Evolutionary conservation across 2,888 invertebrate genomes (phyloP).

Genomic region (Heteromurus nitidus): DNA sequence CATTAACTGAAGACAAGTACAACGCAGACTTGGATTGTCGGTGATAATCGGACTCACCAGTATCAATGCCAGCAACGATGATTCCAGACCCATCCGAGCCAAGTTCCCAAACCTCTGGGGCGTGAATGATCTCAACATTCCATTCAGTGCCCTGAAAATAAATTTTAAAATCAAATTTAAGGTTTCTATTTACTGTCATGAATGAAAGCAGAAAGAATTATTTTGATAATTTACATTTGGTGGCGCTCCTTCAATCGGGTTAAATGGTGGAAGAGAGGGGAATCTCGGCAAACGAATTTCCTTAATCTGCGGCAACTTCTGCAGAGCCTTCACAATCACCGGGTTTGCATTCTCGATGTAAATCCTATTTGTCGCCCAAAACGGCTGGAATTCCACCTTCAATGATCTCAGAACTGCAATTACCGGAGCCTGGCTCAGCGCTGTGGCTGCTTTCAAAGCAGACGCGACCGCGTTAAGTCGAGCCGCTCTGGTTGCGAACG

Average conservation of each 20-base stretch:
- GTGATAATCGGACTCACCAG: conserved; percentile 5
- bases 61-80: conserved; percentile 27
- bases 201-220: too few species aligned
- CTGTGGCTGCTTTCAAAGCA: conserved; percentile 27
- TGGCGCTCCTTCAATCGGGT: conserved; percentile 38
- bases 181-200: too few species aligned
- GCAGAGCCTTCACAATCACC: conserved; percentile 15
- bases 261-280: conserved; percentile 18
- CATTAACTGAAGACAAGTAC: neutral
- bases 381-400: conserved; percentile 22
- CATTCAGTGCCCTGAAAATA: conserved; percentile 38
- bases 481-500: conserved; percentile 6
- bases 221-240: conserved; percentile 23
- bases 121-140: conserved; percentile 35
- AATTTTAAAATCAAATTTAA: neutral
- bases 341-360: conserved; percentile 37
- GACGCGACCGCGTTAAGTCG: neutral
- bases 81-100: conserved; percentile 30
- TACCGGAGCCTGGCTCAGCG: conserved; percentile 28
- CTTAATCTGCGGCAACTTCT: conserved; percentile 16
- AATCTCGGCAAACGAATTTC: conserved; percentile 30
- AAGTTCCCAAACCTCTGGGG: conserved; percentile 37
- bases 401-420: conserved; percentile 20
- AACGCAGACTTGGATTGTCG: neutral
- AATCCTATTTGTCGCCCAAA: conserved; percentile 23